Evolutionary conservation across 2,888 invertebrate genomes (phyloP).

Genomic region (Dione vanillae): DNA sequence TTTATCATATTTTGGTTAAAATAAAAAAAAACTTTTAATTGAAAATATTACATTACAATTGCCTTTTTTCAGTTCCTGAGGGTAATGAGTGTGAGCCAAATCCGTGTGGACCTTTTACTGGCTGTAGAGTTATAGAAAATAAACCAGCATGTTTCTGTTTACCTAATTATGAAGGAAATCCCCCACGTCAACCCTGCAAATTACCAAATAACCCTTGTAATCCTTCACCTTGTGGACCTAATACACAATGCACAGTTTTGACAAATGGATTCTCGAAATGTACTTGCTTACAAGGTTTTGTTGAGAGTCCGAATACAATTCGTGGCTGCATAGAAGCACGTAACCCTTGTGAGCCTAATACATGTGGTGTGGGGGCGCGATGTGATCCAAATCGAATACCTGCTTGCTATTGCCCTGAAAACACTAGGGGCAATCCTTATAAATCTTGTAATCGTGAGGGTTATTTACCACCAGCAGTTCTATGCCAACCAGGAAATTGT

Average conservation of each 20-base stretch:
- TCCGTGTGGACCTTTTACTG: slow-evolving; percentile 93
- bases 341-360: slow-evolving; percentile 93
- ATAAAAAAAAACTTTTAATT: not conserved
- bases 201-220: slow-evolving; percentile 91
- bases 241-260: slow-evolving; percentile 92
- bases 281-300: slow-evolving; percentile 91
- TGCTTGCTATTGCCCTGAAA: slow-evolving; percentile 93
- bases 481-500: slow-evolving; percentile 93
- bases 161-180: slow-evolving; percentile 93
- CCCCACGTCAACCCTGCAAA: slow-evolving; percentile 88
- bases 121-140: slow-evolving; percentile 90
- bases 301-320: slow-evolving; percentile 94
- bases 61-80: slow-evolving; percentile 88
- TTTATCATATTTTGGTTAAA: not conserved
- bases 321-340: slow-evolving; percentile 91
- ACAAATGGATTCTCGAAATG: slow-evolving; percentile 94
- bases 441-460: slow-evolving; percentile 87
- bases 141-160: slow-evolving; percentile 94
- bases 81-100: slow-evolving; percentile 93
- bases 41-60: not conserved
- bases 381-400: slow-evolving; percentile 92
- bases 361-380: slow-evolving; percentile 90
- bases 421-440: slow-evolving; percentile 92
- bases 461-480: slow-evolving; percentile 81
- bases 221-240: slow-evolving; percentile 94